Base-by-base conservation (phyloP, 37 sponge, comb jelly and placozoan species). In the Cliona cf. orientalis region DNA sequence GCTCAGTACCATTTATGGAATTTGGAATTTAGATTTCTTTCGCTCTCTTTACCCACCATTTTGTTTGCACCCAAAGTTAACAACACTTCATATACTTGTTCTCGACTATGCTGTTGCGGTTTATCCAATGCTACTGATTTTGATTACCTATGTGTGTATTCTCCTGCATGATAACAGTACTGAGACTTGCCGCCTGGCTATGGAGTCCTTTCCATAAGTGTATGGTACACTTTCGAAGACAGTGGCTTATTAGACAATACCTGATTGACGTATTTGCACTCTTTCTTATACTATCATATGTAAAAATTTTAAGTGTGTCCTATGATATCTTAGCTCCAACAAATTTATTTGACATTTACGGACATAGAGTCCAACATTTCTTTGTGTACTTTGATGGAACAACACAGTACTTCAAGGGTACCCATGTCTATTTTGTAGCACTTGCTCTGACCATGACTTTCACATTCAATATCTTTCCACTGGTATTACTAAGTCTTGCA, bases 401-500 rank as follows among this genome's bases (percentile, higher is more conserved):
- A 17, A 37, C 19, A 21, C 39, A 67, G 17, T 67, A 67, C 33
- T 33, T 67, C 36, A 39, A 39, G 4, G 36, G 36, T 37, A 39
- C 33, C 38, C 68, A 67, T 67, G 14, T 67, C 36, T 39, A 36
- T 17, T 67, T 37, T 67, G 68, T 39, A 5, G 19, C 64, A 17
- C 55, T 81, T 21, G 82, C 87, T 19, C 2, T 81, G 5, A 0
- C 71, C 1, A 49, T 86, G 43, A 36, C 71, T 1, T 1, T 61
- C 1, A 72, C 42, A n/a, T 75, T 91, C 58, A 76, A 60, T 32
- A 21, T 76, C 3, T 5, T 82, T 41, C 86, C 86, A 33, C 74
- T 81, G 56, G 6, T 91, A 9, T 46, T 91, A 11, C n/a, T n/a
- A n/a, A n/a, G n/a, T n/a, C 78, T 91, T 9, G 14, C 77, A 0